phyloP scores from a whole-genome alignment of 1,140 invertebrate genomes.

The Centruroides sculpturatus region DNA sequence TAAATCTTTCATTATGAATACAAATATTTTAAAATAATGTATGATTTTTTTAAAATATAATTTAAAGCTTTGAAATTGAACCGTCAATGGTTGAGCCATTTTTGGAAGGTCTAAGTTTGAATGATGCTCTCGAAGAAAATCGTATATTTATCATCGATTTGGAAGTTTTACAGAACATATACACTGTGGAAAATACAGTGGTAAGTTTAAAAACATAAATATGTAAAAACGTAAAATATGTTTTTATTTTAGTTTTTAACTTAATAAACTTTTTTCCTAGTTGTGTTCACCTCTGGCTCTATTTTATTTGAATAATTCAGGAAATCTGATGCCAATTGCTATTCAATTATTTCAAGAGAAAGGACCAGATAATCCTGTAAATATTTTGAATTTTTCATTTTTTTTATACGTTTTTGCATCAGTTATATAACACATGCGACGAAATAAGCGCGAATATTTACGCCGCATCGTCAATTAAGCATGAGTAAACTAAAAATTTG shows the following conservation, averaged over 20 bases:
- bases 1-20: too few species aligned
- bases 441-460: too few species aligned
- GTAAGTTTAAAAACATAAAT: slow-evolving; percentile 17
- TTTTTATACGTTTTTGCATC: too few species aligned
- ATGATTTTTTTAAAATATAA: too few species aligned
- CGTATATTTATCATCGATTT: slow-evolving; percentile 35
- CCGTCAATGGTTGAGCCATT: slow-evolving; percentile 26
- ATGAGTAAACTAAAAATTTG: too few species aligned
- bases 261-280: slow-evolving; percentile 20
- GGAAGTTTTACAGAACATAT: slow-evolving; percentile 29
- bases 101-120: slow-evolving; percentile 30
- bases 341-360: slow-evolving; percentile 35
- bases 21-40: too few species aligned
- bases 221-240: background rate
- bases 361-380: slow-evolving; percentile 33
- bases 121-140: slow-evolving; percentile 30
- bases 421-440: too few species aligned
- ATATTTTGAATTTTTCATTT: slow-evolving; percentile 6
- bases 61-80: too few species aligned
- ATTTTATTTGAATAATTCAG: slow-evolving; percentile 30
- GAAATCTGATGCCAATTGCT: slow-evolving; percentile 33
- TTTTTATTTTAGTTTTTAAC: background rate
- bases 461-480: too few species aligned
- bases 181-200: slow-evolving; percentile 19
- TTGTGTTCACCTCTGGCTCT: slow-evolving; percentile 33